These are phyloP conservation scores for Mobula birostris DNA, from an alignment of 2,113 vertebrate genomes.

Conservation along the genomic window DNA sequence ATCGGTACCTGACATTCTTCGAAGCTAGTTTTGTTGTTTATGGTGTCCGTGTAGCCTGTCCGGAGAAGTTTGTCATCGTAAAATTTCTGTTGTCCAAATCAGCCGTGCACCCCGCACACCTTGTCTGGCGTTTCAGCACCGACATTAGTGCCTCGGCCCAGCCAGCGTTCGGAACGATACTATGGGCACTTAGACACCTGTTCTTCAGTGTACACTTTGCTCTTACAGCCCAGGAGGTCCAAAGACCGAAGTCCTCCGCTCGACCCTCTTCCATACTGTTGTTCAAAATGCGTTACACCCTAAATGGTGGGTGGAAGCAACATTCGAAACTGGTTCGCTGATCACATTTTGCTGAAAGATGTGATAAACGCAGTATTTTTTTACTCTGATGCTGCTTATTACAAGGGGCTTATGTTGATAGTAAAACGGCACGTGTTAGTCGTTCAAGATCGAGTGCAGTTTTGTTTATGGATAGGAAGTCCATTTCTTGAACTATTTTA, in stretches of 20 bases:
- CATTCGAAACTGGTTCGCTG: neutral
- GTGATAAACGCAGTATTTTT: no score
- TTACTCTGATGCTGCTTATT: no score
- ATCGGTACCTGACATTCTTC: neutral
- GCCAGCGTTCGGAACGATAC: neutral
- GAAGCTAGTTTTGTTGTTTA: neutral
- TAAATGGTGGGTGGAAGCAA: neutral
- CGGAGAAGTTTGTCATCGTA: neutral
- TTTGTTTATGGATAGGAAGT: neutral
- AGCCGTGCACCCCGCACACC: neutral
- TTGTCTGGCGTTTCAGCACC: neutral
- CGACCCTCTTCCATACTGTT: neutral
- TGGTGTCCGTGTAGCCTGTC: neutral
- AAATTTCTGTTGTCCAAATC: neutral
- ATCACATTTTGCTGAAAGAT: neutral
- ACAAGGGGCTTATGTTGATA: no score
- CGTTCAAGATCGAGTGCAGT: neutral
- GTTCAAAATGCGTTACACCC: neutral
- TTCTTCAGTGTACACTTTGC: no score
- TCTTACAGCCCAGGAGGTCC: neutral
- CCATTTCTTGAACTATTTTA: no score
- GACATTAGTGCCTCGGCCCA: neutral
- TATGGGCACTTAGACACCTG: neutral
- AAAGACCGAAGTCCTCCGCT: neutral
- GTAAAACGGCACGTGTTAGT: no score